phyloP scores from a whole-genome alignment of 2,113 vertebrate genomes.

The Ramphastos sulfuratus region DNA sequence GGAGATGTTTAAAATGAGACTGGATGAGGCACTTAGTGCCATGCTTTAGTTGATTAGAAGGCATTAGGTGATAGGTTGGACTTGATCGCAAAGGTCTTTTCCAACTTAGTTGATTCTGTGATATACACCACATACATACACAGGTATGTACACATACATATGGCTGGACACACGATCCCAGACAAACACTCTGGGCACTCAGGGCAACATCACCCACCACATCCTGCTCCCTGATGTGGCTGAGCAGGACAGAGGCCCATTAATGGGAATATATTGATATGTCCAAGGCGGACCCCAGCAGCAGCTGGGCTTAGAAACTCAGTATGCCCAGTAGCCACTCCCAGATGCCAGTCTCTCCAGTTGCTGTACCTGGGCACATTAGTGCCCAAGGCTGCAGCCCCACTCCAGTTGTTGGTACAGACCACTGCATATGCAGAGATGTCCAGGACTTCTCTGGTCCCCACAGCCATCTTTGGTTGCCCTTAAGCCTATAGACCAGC shows the following conservation, averaged over 20 bases:
- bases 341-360: neutral
- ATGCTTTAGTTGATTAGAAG: too few relatives aligned
- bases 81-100: too few relatives aligned
- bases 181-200: neutral
- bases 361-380: neutral
- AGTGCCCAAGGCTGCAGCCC: neutral
- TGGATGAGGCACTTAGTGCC: too few relatives aligned
- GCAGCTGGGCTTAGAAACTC: neutral
- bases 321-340: neutral
- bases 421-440: neutral
- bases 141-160: too few relatives aligned
- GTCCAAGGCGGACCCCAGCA: neutral
- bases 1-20: too few relatives aligned
- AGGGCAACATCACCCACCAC: neutral
- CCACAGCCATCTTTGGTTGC: accelerated
- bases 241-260: neutral
- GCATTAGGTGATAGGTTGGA: too few relatives aligned
- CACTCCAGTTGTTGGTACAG: neutral
- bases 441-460: neutral
- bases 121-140: accelerated
- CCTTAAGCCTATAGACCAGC: neutral
- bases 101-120: too few relatives aligned
- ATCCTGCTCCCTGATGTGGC: neutral
- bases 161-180: neutral
- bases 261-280: neutral